Base-by-base conservation (phyloP, 1,140 invertebrate genomes). In the Contarinia nasturtii region DNA sequence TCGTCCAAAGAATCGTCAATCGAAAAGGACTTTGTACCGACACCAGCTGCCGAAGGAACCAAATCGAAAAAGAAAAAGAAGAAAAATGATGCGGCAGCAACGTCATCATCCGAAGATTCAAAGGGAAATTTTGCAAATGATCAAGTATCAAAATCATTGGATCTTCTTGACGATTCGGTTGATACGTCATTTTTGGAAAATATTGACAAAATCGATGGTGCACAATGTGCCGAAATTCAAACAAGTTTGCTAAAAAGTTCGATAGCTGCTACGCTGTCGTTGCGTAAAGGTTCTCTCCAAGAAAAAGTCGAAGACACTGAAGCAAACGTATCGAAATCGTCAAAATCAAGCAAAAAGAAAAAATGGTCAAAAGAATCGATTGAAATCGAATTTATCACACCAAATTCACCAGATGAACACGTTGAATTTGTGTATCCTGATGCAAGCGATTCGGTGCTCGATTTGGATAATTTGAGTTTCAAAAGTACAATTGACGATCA, bases 361-460 rank as follows among this genome's bases (percentile, higher is more conserved):
- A 36, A 38, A 37, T 2, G 14, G 12, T n/a, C 34, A 42, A 43
- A 19, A 7, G 12, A 18, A 14, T n/a, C 34, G 8, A 14, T 33
- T 14, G 37, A 48, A 27, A 10, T 7, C 2, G 42, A 7, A 40
- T 27, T 33, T 40, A 41, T 41, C 18, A 18, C 18, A 47, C 19
- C 20, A 40, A 48, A 15, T 43, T 33, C 37, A 44, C 21, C 5
- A 22, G 45, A 20, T 36, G 59, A 52, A 1, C 47, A 57, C 0
- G 45, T 63, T 7, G 59, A 60, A 49, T 54, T 54, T 10, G 48
- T 63, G 2, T 53, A 57, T 15, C 46, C 54, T 10, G n/a, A n/a
- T n/a, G n/a, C n/a, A n/a, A 46, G 46, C 15, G 17, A 22, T 44
- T 19, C 33, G 8, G 11, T 40, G 42, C 15, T 44, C 18, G 21